Conservation (phyloP, 2,113 vertebrate species). For the mouse (Mus musculus) region DNA sequence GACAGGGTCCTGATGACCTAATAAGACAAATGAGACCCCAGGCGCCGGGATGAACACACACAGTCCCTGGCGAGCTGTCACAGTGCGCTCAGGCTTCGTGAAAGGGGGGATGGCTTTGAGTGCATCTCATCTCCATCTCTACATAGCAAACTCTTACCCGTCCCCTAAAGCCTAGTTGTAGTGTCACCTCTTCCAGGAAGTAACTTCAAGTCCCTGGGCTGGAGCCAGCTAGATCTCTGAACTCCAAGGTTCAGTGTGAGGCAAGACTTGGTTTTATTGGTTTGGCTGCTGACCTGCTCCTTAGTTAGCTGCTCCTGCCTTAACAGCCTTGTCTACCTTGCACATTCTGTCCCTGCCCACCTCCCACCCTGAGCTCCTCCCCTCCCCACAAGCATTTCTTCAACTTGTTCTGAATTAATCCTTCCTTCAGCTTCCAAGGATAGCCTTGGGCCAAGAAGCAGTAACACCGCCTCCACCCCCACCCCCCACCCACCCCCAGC, state of each 20-base stretch:
- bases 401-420: background rate
- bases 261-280: background rate
- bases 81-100: background rate
- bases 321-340: background rate
- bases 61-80: background rate
- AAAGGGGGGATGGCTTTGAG: rapidly evolving
- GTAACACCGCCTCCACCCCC: background rate
- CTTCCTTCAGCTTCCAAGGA: background rate
- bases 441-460: background rate
- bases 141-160: background rate
- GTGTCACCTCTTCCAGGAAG: background rate
- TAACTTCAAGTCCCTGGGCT: background rate
- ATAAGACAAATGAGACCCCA: background rate
- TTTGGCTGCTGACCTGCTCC: background rate
- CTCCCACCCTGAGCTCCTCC: background rate
- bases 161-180: background rate
- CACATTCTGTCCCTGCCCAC: background rate
- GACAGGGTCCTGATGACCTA: background rate
- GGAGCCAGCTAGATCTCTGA: background rate
- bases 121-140: background rate
- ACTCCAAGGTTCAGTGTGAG: no score
- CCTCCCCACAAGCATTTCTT: background rate
- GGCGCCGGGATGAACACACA: background rate
- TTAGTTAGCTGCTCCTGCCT: background rate
- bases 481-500: background rate